Evolutionary conservation across 23 tunicate genomes (phyloP).

Genomic region (Clavelina lepadiformis): DNA sequence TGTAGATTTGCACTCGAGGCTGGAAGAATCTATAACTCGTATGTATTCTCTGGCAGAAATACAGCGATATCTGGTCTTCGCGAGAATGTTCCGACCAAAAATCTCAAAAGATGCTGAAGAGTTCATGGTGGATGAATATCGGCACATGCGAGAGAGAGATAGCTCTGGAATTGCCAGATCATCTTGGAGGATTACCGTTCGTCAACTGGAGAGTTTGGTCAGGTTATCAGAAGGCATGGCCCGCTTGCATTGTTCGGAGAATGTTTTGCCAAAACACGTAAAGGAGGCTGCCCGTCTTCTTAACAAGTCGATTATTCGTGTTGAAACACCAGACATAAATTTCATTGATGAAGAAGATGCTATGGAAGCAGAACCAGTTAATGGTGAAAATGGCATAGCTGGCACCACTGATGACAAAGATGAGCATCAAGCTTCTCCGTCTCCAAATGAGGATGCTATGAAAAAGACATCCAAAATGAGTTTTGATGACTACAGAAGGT

Average conservation of each 20-base stretch:
- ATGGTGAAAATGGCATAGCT: background rate
- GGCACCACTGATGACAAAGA: background rate
- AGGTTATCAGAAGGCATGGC: conserved; percentile 97
- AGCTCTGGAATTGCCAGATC: conserved; percentile 91
- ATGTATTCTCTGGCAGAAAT: conserved; percentile 83
- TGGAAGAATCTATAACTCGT: conserved; percentile 57
- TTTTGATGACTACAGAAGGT: conserved; percentile 80
- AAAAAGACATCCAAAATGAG: conserved; percentile 48
- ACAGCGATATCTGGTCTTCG: conserved; percentile 85
- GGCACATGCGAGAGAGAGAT: conserved; percentile 94
- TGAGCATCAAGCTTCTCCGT: background rate
- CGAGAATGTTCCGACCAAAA: conserved; percentile 90
- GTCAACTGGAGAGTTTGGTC: conserved; percentile 93
- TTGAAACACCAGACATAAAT: conserved; percentile 96
- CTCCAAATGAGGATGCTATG: conserved; percentile 1
- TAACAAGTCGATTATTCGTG: conserved; percentile 92
- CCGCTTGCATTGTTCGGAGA: conserved; percentile 80
- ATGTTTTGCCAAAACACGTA: conserved; percentile 94
- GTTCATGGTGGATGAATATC: conserved; percentile 80
- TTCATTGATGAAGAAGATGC: conserved; percentile 38
- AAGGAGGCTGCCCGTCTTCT: conserved; percentile 94
- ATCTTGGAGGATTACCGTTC: conserved; percentile 96
- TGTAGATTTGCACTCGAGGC: conserved; percentile 78
- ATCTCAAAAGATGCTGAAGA: conserved; percentile 78
- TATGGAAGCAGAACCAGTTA: background rate